These are phyloP conservation scores for Empidonax traillii DNA, from an alignment of 2,113 vertebrate genomes.

Conservation along the genomic window DNA sequence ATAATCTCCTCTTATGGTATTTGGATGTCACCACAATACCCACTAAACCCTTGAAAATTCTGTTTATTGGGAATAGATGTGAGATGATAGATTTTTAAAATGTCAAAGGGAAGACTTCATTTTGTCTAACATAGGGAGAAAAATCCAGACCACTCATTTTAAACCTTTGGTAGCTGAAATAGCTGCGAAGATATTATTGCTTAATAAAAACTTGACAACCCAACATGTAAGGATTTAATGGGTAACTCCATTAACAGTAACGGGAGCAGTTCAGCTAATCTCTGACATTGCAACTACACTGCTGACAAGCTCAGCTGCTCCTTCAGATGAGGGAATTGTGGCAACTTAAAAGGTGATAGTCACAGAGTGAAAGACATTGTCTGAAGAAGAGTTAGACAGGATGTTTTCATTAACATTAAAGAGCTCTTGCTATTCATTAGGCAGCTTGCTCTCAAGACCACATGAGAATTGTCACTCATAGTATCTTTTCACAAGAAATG, in stretches of 20 bases:
- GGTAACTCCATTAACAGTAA: conserved; percentile 5
- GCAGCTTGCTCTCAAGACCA: not conserved
- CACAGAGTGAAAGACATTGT: not conserved
- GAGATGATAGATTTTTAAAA: not conserved
- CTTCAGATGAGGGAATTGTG: not conserved
- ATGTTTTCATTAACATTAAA: conserved; percentile 42
- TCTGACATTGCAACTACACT: conserved; percentile 1
- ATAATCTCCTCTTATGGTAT: not conserved
- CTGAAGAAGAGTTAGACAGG: not conserved
- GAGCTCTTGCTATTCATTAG: not conserved
- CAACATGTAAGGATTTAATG: not conserved
- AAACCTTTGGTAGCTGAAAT: not conserved
- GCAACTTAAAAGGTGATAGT: not conserved
- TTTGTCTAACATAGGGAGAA: not conserved
- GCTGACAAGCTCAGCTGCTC: conserved; percentile 28
- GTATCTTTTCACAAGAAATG: not conserved
- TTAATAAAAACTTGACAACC: not conserved
- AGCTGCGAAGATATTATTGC: not conserved
- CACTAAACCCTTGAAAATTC: not conserved
- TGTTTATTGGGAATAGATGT: not conserved
- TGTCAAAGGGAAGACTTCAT: not conserved
- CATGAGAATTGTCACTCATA: not conserved
- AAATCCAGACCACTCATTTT: not conserved
- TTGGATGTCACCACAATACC: not conserved
- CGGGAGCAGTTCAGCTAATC: conserved; percentile 38